Evolutionary conservation across 2,797 vertebrate species (phyloP).

Genomic region (Gadopsis bispinosus): DNA sequence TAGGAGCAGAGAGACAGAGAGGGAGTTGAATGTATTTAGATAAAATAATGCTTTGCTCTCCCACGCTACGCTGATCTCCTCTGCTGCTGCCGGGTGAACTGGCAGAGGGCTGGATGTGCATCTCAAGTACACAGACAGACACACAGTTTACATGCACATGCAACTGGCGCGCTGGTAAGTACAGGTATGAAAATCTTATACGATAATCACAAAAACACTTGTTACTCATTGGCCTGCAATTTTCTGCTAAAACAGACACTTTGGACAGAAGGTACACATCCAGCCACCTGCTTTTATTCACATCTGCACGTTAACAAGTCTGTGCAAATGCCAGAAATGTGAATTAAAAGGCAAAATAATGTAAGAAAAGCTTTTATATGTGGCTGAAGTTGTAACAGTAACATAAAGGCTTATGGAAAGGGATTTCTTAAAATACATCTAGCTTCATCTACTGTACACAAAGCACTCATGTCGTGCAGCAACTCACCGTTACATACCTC

Average conservation of each 20-base stretch:
- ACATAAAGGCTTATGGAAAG: neutral
- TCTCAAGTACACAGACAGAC: slow-evolving; percentile 43
- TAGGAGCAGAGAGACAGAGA: slow-evolving; percentile 67
- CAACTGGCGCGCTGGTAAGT: slow-evolving; percentile 1
- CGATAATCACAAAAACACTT: neutral
- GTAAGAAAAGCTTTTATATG: neutral
- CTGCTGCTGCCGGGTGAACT: slow-evolving; percentile 33
- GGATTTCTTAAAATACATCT: neutral
- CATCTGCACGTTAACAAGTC: neutral
- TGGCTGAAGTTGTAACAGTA: neutral
- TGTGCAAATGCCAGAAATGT: neutral
- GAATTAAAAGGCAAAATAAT: neutral
- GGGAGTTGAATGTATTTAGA: slow-evolving; percentile 77
- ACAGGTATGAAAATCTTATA: neutral
- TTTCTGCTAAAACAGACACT: neutral
- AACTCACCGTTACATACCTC: neutral
- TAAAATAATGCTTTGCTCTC: slow-evolving; percentile 78
- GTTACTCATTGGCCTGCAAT: neutral
- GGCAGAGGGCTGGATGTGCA: slow-evolving; percentile 50
- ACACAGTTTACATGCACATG: neutral
- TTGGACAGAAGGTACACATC: neutral
- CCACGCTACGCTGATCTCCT: slow-evolving; percentile 42
- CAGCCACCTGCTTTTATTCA: neutral
- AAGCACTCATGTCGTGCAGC: neutral
- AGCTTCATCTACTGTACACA: neutral